Percentiles rank a stretch among this genome's conserved stretches.
Evolutionary conservation across 2,888 invertebrate genomes (phyloP).

Genomic region (Dromius quadrimaculatus): DNA sequence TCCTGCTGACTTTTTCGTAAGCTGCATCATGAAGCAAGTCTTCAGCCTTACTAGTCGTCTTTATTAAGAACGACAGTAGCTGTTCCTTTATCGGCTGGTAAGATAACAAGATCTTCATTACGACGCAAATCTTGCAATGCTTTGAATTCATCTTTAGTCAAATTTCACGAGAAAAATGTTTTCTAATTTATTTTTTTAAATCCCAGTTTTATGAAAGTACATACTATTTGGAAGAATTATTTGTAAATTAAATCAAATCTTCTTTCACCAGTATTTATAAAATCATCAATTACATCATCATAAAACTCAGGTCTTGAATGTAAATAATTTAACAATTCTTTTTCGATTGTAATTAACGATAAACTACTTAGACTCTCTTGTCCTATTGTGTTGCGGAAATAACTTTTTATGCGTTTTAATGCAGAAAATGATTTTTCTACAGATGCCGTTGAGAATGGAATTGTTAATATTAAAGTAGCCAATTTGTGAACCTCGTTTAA

Average conservation of each 20-base stretch:
- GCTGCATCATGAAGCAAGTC: too few relatives aligned
- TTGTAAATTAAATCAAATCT: constrained; percentile 22
- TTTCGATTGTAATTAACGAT: constrained; percentile 27
- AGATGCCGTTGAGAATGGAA: neutral
- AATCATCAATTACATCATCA: constrained; percentile 20
- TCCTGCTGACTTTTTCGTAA: too few relatives aligned
- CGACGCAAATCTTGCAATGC: too few relatives aligned
- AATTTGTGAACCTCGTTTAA: neutral
- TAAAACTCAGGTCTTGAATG: constrained; percentile 31
- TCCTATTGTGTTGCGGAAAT: neutral
- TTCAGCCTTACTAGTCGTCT: too few relatives aligned
- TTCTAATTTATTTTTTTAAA: too few relatives aligned
- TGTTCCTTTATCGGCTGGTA: too few relatives aligned
- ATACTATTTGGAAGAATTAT: too few relatives aligned
- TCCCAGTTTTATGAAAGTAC: too few relatives aligned
- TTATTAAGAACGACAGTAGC: too few relatives aligned
- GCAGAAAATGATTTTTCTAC: neutral
- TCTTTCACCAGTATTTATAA: constrained; percentile 12
- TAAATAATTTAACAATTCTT: constrained; percentile 22
- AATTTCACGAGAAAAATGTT: too few relatives aligned
- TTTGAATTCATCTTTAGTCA: too few relatives aligned
- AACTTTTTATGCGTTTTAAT: neutral
- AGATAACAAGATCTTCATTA: too few relatives aligned
- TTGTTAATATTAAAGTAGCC: neutral
- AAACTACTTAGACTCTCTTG: constrained; percentile 1